These are phyloP conservation scores for Watsonalla cultraria DNA, from an alignment of 2,888 invertebrate species.

Conservation along the genomic window DNA sequence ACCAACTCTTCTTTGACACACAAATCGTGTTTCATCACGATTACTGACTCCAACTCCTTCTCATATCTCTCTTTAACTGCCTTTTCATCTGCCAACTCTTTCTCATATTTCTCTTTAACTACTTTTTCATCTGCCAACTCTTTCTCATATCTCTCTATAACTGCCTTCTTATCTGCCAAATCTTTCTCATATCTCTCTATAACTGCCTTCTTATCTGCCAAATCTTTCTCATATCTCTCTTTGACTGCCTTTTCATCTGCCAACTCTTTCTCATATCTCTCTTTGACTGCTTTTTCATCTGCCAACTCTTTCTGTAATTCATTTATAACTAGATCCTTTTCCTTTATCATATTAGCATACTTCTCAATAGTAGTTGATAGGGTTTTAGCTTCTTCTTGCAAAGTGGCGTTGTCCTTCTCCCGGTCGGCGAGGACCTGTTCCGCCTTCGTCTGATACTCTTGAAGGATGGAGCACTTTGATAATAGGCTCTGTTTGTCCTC, in stretches of 20 bases:
- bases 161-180: conserved; percentile 12
- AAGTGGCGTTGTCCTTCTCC: conserved; percentile 26
- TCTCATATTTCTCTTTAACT: conserved; percentile 2
- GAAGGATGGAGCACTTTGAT: conserved; percentile 42
- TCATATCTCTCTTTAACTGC: conserved; percentile 28
- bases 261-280: background rate
- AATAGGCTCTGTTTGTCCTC: conserved; percentile 35
- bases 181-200: background rate
- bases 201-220: conserved; percentile 27
- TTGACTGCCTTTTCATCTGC: conserved; percentile 17
- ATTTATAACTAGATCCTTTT: conserved; percentile 20
- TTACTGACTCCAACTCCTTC: conserved; percentile 28
- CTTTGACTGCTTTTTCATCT: conserved; percentile 19
- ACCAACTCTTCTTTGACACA: conserved; percentile 28
- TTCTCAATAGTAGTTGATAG: background rate
- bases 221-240: conserved; percentile 29
- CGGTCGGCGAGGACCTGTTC: conserved; percentile 40
- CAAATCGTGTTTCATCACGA: conserved; percentile 28
- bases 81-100: conserved; percentile 41
- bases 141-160: conserved; percentile 22
- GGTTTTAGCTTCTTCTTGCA: background rate
- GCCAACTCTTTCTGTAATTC: conserved; percentile 36
- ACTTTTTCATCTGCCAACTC: conserved; percentile 38
- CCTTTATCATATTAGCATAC: background rate
- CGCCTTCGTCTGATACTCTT: conserved; percentile 46